Evolutionary conservation across 2,113 vertebrate genomes (phyloP).

Genomic region (Myiopsitta monachus): DNA sequence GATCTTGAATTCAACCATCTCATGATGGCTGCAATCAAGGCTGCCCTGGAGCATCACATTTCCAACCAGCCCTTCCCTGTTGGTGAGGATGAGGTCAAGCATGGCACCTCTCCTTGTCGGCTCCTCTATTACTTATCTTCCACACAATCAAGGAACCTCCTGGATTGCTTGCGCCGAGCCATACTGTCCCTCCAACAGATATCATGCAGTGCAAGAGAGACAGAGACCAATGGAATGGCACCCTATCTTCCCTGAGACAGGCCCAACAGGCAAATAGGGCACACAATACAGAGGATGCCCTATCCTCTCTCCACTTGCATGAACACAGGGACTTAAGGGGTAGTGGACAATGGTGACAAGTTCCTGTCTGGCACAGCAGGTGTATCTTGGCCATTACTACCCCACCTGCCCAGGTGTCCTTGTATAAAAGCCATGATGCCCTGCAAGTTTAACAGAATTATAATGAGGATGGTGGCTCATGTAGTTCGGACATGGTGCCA

Average conservation of each 20-base stretch:
- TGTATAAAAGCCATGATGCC: rapidly evolving
- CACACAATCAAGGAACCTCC: too few relatives aligned
- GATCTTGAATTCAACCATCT: too few relatives aligned
- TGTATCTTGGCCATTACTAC: neutral
- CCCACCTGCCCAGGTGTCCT: neutral
- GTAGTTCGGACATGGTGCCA: neutral
- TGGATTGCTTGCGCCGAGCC: too few relatives aligned
- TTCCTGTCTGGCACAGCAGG: neutral
- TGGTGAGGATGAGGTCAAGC: too few relatives aligned
- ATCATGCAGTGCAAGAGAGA: neutral
- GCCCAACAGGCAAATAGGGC: neutral
- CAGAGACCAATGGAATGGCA: neutral
- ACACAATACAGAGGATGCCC: neutral
- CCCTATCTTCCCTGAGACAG: neutral
- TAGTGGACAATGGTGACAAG: neutral
- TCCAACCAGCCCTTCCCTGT: too few relatives aligned
- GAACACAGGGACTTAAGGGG: neutral
- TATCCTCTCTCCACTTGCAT: too few relatives aligned
- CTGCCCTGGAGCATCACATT: too few relatives aligned
- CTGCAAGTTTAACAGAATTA: neutral
- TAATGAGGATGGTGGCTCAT: neutral
- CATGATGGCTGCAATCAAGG: too few relatives aligned
- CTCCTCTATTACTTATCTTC: too few relatives aligned
- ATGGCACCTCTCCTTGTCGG: too few relatives aligned
- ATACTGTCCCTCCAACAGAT: too few relatives aligned